Percentiles rank a stretch among this genome's conserved stretches.
Conservation (phyloP, 2,797 vertebrate genomes). For the Hyperoplus lanceolatus region DNA sequence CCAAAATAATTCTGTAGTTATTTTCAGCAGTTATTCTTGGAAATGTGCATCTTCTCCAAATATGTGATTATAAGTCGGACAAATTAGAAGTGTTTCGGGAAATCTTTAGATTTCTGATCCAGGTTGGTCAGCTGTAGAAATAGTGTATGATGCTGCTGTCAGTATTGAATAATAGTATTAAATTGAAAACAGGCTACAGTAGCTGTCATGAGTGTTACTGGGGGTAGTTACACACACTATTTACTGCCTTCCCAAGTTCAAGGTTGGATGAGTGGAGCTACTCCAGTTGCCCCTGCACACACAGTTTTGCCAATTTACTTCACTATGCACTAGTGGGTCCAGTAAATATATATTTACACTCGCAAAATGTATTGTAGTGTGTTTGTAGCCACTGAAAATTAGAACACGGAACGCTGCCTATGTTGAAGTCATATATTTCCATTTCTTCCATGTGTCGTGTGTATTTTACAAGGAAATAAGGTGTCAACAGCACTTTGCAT, state of each 20-base stretch:
- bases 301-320: slow-evolving; percentile 47
- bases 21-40: background rate
- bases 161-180: slow-evolving; percentile 33
- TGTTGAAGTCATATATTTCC: slow-evolving; percentile 26
- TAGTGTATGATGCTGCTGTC: slow-evolving; percentile 25
- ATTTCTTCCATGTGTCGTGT: slow-evolving; percentile 10
- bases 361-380: background rate
- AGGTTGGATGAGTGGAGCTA: slow-evolving; percentile 31
- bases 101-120: slow-evolving; percentile 18
- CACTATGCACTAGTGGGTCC: slow-evolving; percentile 20
- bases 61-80: slow-evolving; percentile 3
- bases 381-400: slow-evolving; percentile 21
- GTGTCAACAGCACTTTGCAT: slow-evolving; percentile 51
- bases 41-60: slow-evolving; percentile 15
- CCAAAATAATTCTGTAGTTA: background rate
- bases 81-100: background rate
- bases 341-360: slow-evolving; percentile 36
- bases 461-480: slow-evolving; percentile 52
- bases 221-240: slow-evolving; percentile 43
- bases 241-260: slow-evolving; percentile 52
- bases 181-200: slow-evolving; percentile 50
- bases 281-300: slow-evolving; percentile 28
- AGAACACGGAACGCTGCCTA: slow-evolving; percentile 1
- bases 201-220: slow-evolving; percentile 51
- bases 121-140: slow-evolving; percentile 33